Evolutionary conservation across 1,140 invertebrate genomes (phyloP), one percentile per base, ranked within the genome.

Genomic region (Brachionus paranguensis): DNA sequence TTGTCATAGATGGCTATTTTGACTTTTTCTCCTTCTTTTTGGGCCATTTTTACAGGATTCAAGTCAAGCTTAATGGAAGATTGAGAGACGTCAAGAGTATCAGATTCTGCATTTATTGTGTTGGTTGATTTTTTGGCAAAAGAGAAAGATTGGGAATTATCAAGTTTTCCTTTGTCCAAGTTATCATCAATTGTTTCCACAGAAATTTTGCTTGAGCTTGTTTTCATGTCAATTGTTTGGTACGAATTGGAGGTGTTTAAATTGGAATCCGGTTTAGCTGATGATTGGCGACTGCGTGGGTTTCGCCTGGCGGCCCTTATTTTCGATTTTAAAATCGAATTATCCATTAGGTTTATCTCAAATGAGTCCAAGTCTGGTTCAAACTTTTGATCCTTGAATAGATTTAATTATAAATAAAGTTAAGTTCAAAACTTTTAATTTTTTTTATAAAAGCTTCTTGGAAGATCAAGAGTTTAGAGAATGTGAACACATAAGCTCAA

Each of bases 1-100:
- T 81, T 81, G 27, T 81, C 78, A 41, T 81, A 81, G 64, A 81
- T 81, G 17, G 72, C 72, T 12, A 76, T 50, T 76, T 50, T 47
- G 5, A 24, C 27, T 33, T 76, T 45, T 43, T 72, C 68, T 7
- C 1, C 37, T 50, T 76, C 45, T 37, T 76, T n/a, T 76, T 53
- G 20, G 1, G n/a, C 10, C 10, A 76, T 50, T 76, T 76, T 17
- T n/a, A 7, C 2, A 6, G 29, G 17, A 14, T 43, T 41, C 14
- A 17, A 8, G 3, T 68, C 65, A 41, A 29, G 10, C 12, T 68
- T 68, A 1, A 29, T 68, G 14, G 65, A 68, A 7, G 17, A 65
- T 70, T 33, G 14, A 5, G 65, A 70, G 1, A 20, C 8, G 3
- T 72, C 68, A 8, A 72, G 5, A 72, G 7, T 72, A 8, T 72